Evolutionary conservation across 2,113 vertebrate species (phyloP).

Genomic region (Phocoena sinus): DNA sequence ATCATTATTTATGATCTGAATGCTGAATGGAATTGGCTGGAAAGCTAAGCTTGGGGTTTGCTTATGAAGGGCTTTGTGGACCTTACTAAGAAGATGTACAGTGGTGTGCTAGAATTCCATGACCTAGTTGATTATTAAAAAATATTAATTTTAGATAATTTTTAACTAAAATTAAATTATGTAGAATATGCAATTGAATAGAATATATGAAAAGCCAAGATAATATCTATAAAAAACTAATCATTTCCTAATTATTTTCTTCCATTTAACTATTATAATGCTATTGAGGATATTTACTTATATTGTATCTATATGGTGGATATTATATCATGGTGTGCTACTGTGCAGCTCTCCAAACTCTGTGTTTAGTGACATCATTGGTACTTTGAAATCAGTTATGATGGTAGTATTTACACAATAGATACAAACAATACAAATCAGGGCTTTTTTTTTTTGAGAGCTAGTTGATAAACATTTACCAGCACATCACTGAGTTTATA

Average conservation of each 20-base stretch:
- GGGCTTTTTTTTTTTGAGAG: not conserved
- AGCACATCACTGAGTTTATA: not conserved
- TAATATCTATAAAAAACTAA: not conserved
- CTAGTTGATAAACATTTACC: not conserved
- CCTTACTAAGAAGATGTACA: not conserved
- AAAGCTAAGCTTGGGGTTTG: not conserved
- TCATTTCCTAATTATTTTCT: slow-evolving; percentile 2
- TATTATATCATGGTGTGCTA: not conserved
- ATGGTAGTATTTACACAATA: not conserved
- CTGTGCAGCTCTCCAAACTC: not conserved
- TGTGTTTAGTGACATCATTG: not conserved
- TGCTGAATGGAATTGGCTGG: not conserved
- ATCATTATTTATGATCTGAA: slow-evolving; percentile 3
- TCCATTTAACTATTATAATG: not conserved
- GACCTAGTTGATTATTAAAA: not conserved
- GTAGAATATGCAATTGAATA: not conserved
- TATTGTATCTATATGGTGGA: not conserved
- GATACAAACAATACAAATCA: not conserved
- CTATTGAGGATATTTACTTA: not conserved
- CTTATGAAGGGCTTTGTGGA: not conserved
- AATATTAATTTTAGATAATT: not conserved
- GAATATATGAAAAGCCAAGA: not conserved
- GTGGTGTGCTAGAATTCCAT: not conserved
- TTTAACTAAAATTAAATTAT: not conserved
- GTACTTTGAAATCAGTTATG: not conserved